A percentile compares a stretch with the other conserved stretches of the same genome.
Evolutionary conservation across 1,140 invertebrate genomes (phyloP).

Genomic region (Lepidurus arcticus): DNA sequence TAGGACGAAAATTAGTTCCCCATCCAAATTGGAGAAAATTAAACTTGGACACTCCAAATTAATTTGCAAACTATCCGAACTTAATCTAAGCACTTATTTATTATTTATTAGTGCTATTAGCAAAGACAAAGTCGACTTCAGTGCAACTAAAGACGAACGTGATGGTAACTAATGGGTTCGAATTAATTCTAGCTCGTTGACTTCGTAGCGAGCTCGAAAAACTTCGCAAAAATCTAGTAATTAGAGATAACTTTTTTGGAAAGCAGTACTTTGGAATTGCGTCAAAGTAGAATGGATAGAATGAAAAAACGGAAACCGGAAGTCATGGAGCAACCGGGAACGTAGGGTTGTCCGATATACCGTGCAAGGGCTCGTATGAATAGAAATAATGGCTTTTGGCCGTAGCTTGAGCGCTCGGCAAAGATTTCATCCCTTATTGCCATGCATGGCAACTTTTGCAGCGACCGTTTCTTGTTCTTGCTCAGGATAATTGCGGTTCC

Average conservation of each 20-base stretch:
- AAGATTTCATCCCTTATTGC: constrained; percentile 19
- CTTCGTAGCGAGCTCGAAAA: too few species aligned
- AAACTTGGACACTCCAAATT: too few species aligned
- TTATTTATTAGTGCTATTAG: too few species aligned
- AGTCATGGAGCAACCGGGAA: constrained; percentile 14
- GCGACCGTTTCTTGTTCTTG: constrained; percentile 18
- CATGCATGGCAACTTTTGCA: not conserved
- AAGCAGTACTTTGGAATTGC: not conserved
- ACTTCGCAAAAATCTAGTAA: too few species aligned
- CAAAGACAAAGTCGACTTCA: too few species aligned
- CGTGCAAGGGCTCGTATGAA: constrained; percentile 4
- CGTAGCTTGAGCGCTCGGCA: not conserved
- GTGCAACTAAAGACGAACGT: too few species aligned
- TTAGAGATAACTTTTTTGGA: not conserved
- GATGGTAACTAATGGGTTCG: too few species aligned
- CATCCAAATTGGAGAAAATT: not conserved
- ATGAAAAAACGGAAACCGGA: constrained; percentile 5
- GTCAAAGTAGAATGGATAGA: not conserved
- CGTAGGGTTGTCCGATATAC: constrained; percentile 8
- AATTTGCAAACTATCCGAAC: too few species aligned
- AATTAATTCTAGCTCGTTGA: too few species aligned
- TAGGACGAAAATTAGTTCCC: constrained; percentile 12
- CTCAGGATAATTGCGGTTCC: constrained; percentile 17
- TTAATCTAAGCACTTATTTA: too few species aligned
- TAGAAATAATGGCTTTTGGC: not conserved